Evolutionary conservation across 2,888 invertebrate species (phyloP), one percentile per base, ranked within the genome.

Genomic region (Tenthredo scrophulariae): DNA sequence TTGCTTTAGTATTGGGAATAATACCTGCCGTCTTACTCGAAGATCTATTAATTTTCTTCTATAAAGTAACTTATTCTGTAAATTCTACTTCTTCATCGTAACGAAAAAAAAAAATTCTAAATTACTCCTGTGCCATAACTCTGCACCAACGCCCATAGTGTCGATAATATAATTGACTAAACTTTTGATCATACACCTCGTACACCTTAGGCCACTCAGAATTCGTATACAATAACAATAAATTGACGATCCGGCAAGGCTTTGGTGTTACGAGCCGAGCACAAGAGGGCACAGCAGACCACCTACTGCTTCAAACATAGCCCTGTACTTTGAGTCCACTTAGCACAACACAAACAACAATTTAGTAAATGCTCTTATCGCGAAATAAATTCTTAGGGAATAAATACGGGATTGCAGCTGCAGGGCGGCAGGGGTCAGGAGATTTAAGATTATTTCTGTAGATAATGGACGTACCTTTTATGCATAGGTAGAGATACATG

Each of bases 291-390:
- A 80, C 6, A n/a, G 85, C 82, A 88, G 91, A 90, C 92, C 92
- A 91, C 92, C 92, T 91, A 90, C 89, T 89, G 92, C 77, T 87
- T 79, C 84, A 77, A 87, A 93, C 93, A 92, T 89, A 91, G 88
- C 89, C 92, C 90, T 89, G 91, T 92, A 93, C 93, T 93, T 92
- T 92, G 91, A 91, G 92, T 91, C 90, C 91, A 91, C 92, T 92
- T 91, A 92, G 89, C 89, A 87, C 87, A 87, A 89, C 90, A 89
- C 89, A 89, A 90, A 90, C 90, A 90, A 90, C 89, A 89, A 90
- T 91, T 90, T 89, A 88, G 88, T 88, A 85, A 87, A 87, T 87
- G 87, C 87, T 86, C 67, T 75, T 77, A 84, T 79, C 87, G 86
- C 88, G 87, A 85, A 87, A 89, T 89, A 89, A 89, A 89, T 90